Conservation (phyloP, 2,113 vertebrate genomes). For the Macrotus californicus region DNA sequence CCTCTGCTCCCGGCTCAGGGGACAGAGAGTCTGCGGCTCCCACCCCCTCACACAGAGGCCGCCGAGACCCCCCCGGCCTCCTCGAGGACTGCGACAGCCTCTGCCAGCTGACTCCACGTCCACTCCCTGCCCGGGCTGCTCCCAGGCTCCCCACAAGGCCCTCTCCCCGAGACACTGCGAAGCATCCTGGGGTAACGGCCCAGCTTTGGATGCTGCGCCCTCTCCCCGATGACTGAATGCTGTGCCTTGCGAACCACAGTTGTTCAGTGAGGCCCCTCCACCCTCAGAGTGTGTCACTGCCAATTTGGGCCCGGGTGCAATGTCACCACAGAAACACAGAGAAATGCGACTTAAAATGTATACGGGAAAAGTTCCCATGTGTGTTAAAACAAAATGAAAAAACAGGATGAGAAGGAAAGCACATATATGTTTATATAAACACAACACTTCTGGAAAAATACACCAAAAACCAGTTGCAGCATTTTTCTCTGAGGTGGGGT, state of each 20-base stretch:
- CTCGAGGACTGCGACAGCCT: background rate
- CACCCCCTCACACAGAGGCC: background rate
- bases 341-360: background rate
- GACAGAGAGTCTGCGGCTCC: rapidly evolving
- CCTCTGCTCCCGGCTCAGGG: background rate
- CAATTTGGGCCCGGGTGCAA: background rate
- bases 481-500: background rate
- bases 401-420: background rate
- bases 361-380: background rate
- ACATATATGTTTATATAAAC: conserved; percentile 12
- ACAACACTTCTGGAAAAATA: background rate
- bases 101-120: background rate
- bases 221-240: background rate
- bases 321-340: background rate
- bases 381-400: background rate
- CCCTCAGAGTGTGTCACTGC: too few species aligned
- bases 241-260: background rate
- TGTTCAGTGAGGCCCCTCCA: background rate
- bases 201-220: background rate
- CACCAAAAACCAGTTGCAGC: background rate
- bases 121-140: background rate
- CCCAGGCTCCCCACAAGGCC: background rate
- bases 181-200: background rate
- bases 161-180: background rate
- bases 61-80: too few species aligned